Percentiles rank a stretch among this genome's conserved stretches.
phyloP scores from a whole-genome alignment of 2,797 vertebrate genomes.

The Rachycentron canadum region DNA sequence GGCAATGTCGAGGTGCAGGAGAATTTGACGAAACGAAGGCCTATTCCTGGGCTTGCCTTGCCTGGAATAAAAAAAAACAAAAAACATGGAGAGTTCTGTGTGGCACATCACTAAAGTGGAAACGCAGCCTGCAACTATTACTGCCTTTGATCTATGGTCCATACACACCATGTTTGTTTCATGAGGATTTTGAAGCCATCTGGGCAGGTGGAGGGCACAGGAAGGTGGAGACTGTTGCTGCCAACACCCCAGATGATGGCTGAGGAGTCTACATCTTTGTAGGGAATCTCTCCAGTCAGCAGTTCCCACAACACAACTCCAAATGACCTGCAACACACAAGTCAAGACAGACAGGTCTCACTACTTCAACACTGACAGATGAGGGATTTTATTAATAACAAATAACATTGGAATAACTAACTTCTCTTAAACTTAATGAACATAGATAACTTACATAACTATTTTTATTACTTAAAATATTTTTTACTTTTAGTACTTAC shows the following conservation, averaged over 20 bases:
- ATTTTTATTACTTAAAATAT: no score
- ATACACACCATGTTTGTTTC: constrained; percentile 96
- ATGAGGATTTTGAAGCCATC: constrained; percentile 99
- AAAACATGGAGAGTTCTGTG: not conserved
- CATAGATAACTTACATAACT: not conserved
- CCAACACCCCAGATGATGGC: constrained; percentile 99
- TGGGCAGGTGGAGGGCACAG: constrained; percentile 97
- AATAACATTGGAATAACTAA: not conserved
- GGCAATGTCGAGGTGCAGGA: constrained; percentile 98
- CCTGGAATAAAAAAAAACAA: constrained; percentile 82
- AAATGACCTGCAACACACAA: constrained; percentile 90
- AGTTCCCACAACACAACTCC: constrained; percentile 99
- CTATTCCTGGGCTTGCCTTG: constrained; percentile 97
- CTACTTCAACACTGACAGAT: not conserved
- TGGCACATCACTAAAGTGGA: not conserved
- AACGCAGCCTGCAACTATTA: not conserved
- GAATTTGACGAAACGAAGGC: constrained; percentile 97
- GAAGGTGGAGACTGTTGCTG: constrained; percentile 98
- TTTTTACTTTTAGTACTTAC: constrained; percentile 86
- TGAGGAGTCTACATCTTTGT: constrained; percentile 98
- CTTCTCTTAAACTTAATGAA: not conserved
- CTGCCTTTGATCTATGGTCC: not conserved
- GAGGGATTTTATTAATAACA: not conserved
- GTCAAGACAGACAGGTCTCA: constrained; percentile 4
- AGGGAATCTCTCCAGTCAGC: constrained; percentile 97